phyloP scores from a whole-genome alignment of 1,140 invertebrate species.

The Venustaconcha ellipsiformis region DNA sequence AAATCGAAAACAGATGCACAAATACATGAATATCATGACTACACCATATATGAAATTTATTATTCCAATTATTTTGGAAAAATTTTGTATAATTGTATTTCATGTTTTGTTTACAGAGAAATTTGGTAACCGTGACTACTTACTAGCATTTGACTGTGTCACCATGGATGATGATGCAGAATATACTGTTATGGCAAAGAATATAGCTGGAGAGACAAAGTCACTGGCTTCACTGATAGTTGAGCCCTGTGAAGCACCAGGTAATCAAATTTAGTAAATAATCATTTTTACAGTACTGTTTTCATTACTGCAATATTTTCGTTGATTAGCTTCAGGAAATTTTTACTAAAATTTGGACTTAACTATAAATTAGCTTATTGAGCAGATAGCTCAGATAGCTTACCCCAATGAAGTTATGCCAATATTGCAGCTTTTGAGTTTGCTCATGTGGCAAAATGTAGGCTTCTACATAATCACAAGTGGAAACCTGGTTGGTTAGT shows the following conservation, averaged over 20 bases:
- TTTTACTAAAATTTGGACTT: background rate
- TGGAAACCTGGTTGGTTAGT: no score
- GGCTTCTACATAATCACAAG: no score
- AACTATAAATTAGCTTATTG: background rate
- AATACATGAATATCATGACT: background rate
- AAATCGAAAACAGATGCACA: background rate
- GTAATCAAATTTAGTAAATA: constrained; percentile 20
- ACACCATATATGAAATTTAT: background rate
- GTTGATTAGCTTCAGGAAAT: background rate
- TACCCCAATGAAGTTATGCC: background rate
- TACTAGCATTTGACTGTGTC: constrained; percentile 58
- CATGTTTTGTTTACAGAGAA: constrained; percentile 50
- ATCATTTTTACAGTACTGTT: background rate
- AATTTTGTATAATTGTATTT: background rate
- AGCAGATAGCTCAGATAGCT: background rate
- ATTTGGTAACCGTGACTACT: constrained; percentile 66
- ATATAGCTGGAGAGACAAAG: constrained; percentile 60
- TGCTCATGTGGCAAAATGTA: no score
- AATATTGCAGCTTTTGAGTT: no score
- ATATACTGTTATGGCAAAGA: constrained; percentile 61
- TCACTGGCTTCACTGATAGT: constrained; percentile 63
- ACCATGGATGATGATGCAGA: constrained; percentile 66
- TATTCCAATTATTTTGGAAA: background rate
- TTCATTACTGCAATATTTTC: background rate
- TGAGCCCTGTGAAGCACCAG: constrained; percentile 45